Percentiles rank a stretch among this genome's conserved stretches.
Conservation (phyloP, 2,888 invertebrate genomes). For the Ecdyonurus torrentis region DNA sequence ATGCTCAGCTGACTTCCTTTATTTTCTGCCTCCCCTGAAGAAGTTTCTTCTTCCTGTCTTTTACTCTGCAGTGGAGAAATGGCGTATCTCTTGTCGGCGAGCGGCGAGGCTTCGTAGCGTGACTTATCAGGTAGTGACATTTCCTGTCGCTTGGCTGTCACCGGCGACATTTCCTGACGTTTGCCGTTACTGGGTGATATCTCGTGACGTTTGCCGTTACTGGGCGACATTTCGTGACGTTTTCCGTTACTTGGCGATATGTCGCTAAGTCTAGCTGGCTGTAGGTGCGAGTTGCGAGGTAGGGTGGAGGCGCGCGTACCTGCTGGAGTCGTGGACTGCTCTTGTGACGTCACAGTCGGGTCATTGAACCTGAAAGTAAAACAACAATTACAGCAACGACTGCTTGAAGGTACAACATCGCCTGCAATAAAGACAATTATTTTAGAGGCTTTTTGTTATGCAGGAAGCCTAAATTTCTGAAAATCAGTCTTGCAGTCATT, state of each 20-base stretch:
- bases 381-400: neutral
- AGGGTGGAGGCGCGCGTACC: conserved; percentile 47
- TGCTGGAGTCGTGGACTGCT: conserved; percentile 20
- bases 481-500: too few relatives aligned
- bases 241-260: too few relatives aligned
- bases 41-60: neutral
- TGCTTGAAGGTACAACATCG: neutral
- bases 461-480: too few relatives aligned
- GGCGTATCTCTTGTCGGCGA: neutral
- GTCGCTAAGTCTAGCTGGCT: conserved; percentile 14
- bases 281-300: conserved; percentile 46
- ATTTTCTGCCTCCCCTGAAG: conserved; percentile 29
- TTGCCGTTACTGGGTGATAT: too few relatives aligned
- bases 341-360: conserved; percentile 28
- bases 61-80: too few relatives aligned
- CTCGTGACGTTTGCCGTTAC: too few relatives aligned
- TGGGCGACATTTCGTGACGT: conserved; percentile 15
- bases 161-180: too few relatives aligned
- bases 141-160: too few relatives aligned
- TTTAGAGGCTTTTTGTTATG: too few relatives aligned
- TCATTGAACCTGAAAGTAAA: conserved; percentile 39
- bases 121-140: too few relatives aligned
- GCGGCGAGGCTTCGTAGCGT: too few relatives aligned
- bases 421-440: too few relatives aligned
- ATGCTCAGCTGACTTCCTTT: conserved; percentile 66